phyloP scores from a whole-genome alignment of 2,797 vertebrate species.

The Scomberomorus guttatus region DNA sequence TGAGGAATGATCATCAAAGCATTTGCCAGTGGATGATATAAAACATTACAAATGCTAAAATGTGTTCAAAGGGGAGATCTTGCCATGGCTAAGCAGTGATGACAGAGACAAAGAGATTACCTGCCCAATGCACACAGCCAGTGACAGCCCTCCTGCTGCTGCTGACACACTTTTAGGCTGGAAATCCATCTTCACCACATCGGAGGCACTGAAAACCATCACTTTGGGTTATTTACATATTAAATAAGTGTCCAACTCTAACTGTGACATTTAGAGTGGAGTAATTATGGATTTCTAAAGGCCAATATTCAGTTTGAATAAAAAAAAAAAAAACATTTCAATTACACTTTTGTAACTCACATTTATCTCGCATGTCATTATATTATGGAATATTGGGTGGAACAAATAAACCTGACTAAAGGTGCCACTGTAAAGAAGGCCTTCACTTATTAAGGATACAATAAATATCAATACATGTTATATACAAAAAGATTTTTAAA shows the following conservation, averaged over 20 bases:
- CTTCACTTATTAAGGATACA: too few relatives aligned
- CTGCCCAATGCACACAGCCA: slow-evolving; percentile 93
- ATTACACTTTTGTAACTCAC: too few relatives aligned
- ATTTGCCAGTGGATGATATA: not conserved
- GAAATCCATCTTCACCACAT: slow-evolving; percentile 93
- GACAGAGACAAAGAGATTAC: slow-evolving; percentile 75
- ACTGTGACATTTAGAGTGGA: not conserved
- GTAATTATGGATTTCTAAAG: not conserved
- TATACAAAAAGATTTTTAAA: not conserved
- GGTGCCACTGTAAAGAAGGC: too few relatives aligned
- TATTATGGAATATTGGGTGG: too few relatives aligned
- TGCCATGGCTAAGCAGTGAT: not conserved
- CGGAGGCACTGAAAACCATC: slow-evolving; percentile 86
- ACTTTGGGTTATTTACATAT: not conserved
- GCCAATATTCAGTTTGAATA: not conserved
- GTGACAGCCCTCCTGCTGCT: slow-evolving; percentile 87
- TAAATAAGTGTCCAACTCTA: not conserved
- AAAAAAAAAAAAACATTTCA: not conserved
- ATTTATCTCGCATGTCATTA: too few relatives aligned
- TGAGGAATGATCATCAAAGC: not conserved
- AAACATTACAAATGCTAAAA: not conserved
- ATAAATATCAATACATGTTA: not conserved
- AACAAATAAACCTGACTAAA: too few relatives aligned
- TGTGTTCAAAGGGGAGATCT: not conserved
- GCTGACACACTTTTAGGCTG: slow-evolving; percentile 93